Conservation (phyloP, 1,140 invertebrate species). For the Nephila pilipes region DNA sequence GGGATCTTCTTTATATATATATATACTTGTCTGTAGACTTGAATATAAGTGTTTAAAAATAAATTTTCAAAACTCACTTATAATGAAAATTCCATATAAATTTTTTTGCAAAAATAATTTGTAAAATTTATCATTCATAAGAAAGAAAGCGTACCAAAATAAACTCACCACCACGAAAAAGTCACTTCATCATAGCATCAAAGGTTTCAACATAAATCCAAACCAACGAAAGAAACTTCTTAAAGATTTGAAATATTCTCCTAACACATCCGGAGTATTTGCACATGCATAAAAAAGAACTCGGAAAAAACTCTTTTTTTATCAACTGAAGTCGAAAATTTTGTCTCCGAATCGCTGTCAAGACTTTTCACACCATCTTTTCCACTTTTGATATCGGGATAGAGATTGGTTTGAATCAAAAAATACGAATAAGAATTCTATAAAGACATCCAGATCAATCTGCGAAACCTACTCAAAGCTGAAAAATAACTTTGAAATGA, state of each 20-base stretch:
- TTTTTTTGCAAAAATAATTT: too few relatives aligned
- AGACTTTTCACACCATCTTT: not conserved
- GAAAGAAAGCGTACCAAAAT: too few relatives aligned
- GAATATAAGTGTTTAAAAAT: too few relatives aligned
- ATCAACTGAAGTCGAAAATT: not conserved
- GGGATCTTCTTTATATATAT: too few relatives aligned
- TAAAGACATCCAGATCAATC: not conserved
- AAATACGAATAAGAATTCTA: not conserved
- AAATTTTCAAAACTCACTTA: too few relatives aligned
- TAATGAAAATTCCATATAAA: too few relatives aligned
- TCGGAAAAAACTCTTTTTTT: not conserved
- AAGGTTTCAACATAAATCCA: not conserved
- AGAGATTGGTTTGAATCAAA: not conserved
- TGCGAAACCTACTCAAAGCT: not conserved
- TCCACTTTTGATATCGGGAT: not conserved
- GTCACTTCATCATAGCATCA: not conserved
- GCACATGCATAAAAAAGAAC: not conserved
- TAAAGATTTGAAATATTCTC: constrained; percentile 13
- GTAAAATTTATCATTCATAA: too few relatives aligned
- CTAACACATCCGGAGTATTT: not conserved
- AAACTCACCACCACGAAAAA: not conserved
- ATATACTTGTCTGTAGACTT: too few relatives aligned
- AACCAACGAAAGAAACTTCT: not conserved
- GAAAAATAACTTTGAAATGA: not conserved
- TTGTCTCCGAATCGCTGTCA: not conserved